These are phyloP conservation scores for Ormyrus nitidulus DNA, from an alignment of 2,888 invertebrate species.

Conservation along the genomic window DNA sequence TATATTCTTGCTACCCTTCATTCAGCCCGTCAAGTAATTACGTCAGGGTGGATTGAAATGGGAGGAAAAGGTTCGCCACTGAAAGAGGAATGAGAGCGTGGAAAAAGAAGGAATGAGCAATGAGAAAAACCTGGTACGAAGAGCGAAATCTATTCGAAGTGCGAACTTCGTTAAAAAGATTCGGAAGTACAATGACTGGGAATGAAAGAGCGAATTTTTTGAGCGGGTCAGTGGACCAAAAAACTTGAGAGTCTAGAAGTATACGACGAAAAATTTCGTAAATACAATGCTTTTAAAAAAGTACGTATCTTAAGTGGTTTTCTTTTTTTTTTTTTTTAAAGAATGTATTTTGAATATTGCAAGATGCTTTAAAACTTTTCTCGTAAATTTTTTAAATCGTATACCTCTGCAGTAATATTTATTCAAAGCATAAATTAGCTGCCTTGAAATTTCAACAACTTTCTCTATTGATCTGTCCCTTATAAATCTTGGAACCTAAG, in stretches of 20 bases:
- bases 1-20: slow-evolving; percentile 40
- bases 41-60: slow-evolving; percentile 15
- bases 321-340: too few species aligned
- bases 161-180: slow-evolving; percentile 28
- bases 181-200: background rate
- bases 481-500: too few species aligned
- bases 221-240: slow-evolving; percentile 13
- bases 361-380: too few species aligned
- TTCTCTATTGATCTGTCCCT: too few species aligned
- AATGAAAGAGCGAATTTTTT: background rate
- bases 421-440: too few species aligned
- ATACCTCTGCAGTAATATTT: too few species aligned
- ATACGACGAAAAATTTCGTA: background rate
- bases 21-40: slow-evolving; percentile 30
- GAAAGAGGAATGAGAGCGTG: background rate
- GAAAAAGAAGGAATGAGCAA: background rate
- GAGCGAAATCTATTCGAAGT: slow-evolving; percentile 27
- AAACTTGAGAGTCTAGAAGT: background rate
- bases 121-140: background rate
- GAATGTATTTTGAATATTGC: too few species aligned
- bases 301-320: background rate
- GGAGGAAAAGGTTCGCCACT: background rate
- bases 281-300: background rate
- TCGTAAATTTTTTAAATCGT: too few species aligned
- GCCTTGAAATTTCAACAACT: too few species aligned